Evolutionary conservation across 2,797 vertebrate species (phyloP).

Genomic region (Etheostoma perlongum): DNA sequence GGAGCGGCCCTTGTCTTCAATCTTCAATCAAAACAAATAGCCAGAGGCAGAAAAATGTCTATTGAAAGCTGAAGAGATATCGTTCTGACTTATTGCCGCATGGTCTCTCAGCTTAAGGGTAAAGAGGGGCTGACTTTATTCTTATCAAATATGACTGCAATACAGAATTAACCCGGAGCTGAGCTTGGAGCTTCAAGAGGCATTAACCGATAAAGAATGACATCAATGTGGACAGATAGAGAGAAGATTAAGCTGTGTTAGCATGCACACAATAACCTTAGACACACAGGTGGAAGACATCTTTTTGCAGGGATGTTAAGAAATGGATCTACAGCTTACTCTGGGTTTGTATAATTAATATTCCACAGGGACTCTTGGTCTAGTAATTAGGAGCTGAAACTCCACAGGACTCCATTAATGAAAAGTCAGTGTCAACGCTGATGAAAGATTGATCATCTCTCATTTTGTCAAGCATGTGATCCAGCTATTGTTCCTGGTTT

Average conservation of each 20-base stretch:
- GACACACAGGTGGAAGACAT: constrained; percentile 21
- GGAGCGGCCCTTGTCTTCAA: constrained; percentile 1
- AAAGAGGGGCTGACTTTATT: constrained; percentile 23
- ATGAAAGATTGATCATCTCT: constrained; percentile 74
- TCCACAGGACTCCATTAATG: constrained; percentile 73
- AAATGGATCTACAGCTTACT: constrained; percentile 41
- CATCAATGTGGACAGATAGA: constrained; percentile 16
- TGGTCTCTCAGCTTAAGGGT: constrained; percentile 17
- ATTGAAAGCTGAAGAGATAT: constrained; percentile 45
- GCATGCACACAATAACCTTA: constrained; percentile 3
- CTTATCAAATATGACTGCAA: constrained; percentile 32
- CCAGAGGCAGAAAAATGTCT: constrained; percentile 30
- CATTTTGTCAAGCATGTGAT: constrained; percentile 51
- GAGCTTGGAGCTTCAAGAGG: constrained; percentile 2
- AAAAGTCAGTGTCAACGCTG: constrained; percentile 69
- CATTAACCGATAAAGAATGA: constrained; percentile 18
- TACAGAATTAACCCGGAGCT: constrained; percentile 12
- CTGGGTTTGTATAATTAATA: constrained; percentile 70
- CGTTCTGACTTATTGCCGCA: constrained; percentile 20
- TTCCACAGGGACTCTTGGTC: constrained; percentile 66
- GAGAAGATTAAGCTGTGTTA: constrained; percentile 13
- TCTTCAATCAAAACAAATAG: constrained; percentile 41
- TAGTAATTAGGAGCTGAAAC: constrained; percentile 71
- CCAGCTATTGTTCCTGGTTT: constrained; percentile 47
- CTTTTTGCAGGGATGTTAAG: constrained; percentile 33